Percentiles rank a stretch among this genome's conserved stretches.
These are phyloP conservation scores for Aporophyla lueneburgensis DNA, from an alignment of 2,888 invertebrate genomes.

Conservation along the genomic window DNA sequence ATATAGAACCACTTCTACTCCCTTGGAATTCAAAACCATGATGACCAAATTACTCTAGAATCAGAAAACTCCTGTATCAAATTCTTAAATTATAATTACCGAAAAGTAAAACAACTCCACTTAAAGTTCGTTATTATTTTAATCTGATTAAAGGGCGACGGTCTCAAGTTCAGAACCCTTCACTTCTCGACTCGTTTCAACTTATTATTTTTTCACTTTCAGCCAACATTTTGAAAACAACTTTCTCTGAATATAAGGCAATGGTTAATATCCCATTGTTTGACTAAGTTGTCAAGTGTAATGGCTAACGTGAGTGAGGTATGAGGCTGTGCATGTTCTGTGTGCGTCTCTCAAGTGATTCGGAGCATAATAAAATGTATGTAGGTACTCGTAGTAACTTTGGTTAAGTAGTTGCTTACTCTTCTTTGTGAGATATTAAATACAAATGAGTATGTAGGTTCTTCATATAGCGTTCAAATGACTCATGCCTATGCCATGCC, in stretches of 20 bases:
- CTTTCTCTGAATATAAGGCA: conserved; percentile 65
- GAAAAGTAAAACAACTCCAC: background rate
- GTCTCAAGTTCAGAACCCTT: conserved; percentile 32
- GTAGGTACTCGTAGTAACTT: conserved; percentile 7
- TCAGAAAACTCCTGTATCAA: background rate
- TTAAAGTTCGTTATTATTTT: conserved; percentile 26
- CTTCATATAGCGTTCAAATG: background rate
- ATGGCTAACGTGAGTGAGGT: conserved; percentile 15
- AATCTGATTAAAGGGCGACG: conserved; percentile 37
- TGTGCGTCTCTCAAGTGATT: conserved; percentile 10
- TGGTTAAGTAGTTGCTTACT: background rate
- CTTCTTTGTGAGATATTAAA: background rate
- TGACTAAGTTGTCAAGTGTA: conserved; percentile 38
- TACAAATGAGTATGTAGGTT: background rate
- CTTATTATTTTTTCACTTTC: conserved; percentile 68
- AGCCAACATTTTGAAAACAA: conserved; percentile 65
- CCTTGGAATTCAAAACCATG: background rate
- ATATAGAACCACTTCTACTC: background rate
- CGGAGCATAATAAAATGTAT: conserved; percentile 21
- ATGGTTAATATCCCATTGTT: conserved; percentile 60
- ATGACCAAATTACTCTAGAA: background rate
- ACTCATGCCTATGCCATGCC: too few relatives aligned
- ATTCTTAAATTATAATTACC: background rate
- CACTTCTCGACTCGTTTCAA: conserved; percentile 50
- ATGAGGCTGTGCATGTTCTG: conserved; percentile 6